These are phyloP conservation scores for Parazoanthus darwini DNA, from an alignment of 92 coral and sea anemone species.

Conservation along the genomic window DNA sequence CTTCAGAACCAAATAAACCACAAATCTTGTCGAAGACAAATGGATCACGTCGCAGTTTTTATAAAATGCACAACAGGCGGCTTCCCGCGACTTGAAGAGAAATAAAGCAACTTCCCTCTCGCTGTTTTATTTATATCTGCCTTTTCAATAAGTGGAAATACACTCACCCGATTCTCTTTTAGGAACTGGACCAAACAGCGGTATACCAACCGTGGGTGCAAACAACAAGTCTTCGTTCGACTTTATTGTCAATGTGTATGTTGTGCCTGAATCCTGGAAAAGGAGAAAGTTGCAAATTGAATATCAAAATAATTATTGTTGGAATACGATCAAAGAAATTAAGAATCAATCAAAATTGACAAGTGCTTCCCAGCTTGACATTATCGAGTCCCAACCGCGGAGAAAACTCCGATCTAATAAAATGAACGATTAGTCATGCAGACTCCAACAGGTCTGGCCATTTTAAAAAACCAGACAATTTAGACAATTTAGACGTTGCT, in stretches of 20 bases:
- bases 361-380: background rate
- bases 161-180: conserved; percentile 51
- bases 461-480: background rate
- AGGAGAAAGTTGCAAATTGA: conserved; percentile 21
- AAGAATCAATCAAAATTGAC: background rate
- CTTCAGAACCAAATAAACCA: background rate
- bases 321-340: background rate
- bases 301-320: conserved; percentile 10
- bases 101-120: background rate
- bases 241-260: conserved; percentile 48
- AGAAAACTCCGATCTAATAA: background rate
- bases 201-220: conserved; percentile 54
- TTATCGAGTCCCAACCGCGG: background rate
- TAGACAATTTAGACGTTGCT: background rate
- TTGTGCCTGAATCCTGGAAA: conserved; percentile 43
- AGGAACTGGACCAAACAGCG: conserved; percentile 47
- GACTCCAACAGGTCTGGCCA: background rate
- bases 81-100: conserved; percentile 11
- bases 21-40: background rate
- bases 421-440: conserved; percentile 26
- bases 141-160: background rate
- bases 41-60: conserved; percentile 7
- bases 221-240: conserved; percentile 62
- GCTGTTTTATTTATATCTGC: conserved; percentile 3
- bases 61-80: conserved; percentile 2